Evolutionary conservation across 2,797 vertebrate genomes (phyloP), one percentile per base, ranked within the genome.

Genomic region (Oreochromis mossambicus): DNA sequence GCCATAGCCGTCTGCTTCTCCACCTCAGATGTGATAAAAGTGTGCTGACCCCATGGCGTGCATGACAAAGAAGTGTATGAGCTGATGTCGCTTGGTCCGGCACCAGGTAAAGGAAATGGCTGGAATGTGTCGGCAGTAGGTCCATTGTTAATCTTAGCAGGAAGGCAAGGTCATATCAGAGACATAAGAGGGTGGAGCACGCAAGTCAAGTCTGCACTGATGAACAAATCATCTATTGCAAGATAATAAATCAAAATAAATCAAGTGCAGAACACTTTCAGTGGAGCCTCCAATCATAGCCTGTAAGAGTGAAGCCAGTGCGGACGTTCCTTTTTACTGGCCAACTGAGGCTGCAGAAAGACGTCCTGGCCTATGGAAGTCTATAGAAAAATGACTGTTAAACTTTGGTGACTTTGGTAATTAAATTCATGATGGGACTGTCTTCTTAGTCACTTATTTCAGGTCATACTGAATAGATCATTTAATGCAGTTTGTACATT

Each of bases 71-170:
- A 81, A 15, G 17, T 70, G 38, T 38, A 80, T 78, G 81, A 81
- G 75, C 38, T 87, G 78, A 87, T 83, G 38, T 68, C 19, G 3
- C 73, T 83, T 92, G 94, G 89, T 83, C 46, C 48, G 1, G 79
- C 2, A 85, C 90, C 93, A 91, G 84, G 73, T 85, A 68, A 89
- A 91, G 89, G 92, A 93, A 92, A 93, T 84, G 75, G 80, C 81
- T 87, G 91, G 90, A 90, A 82, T 84, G 83, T 41, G 52, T 43
- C 61, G 21, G 43, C 89, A 77, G 88, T 73, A 21, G 86, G 38
- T 63, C 91, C 66, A 95, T 95, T 95, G 95, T 95, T 95, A 86
- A 38, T 52, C 34, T 4, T 70, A 83, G 63, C 36, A 48, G 91
- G 83, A 91, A 90, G 83, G 55, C 89, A 92, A 93, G 92, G 94